Conservation (phyloP, 2,888 invertebrate genomes). For the Scrobipalpa costella region DNA sequence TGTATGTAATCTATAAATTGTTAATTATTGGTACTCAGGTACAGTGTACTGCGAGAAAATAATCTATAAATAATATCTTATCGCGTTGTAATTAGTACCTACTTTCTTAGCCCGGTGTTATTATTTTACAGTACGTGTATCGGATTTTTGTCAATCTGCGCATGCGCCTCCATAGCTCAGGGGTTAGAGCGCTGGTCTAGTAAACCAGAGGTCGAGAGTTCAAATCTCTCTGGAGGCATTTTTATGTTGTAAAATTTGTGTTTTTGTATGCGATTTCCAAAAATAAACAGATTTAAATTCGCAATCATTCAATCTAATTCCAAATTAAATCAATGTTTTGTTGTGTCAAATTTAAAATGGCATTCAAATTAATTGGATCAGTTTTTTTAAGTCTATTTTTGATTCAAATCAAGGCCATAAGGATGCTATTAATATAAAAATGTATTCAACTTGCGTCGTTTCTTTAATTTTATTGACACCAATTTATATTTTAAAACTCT, state of each 20-base stretch:
- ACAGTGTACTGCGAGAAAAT: too few species aligned
- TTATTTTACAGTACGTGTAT: neutral
- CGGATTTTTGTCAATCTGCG: neutral
- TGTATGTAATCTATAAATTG: too few species aligned
- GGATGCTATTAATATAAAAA: slow-evolving; percentile 7
- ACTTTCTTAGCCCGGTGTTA: too few species aligned
- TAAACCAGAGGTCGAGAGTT: slow-evolving; percentile 19
- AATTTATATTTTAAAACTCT: neutral
- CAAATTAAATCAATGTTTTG: too few species aligned
- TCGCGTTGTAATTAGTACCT: too few species aligned
- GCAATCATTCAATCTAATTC: neutral
- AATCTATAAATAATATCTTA: too few species aligned
- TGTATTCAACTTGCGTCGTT: neutral
- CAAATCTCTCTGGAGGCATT: slow-evolving; percentile 14
- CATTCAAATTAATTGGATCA: slow-evolving; percentile 6
- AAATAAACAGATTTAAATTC: neutral
- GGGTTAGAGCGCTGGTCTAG: slow-evolving; percentile 20
- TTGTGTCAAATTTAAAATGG: neutral
- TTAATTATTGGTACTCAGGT: too few species aligned
- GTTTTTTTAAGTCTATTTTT: neutral
- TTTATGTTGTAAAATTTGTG: neutral
- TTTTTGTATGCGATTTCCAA: neutral
- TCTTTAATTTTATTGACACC: neutral
- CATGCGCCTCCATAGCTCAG: slow-evolving; percentile 17
- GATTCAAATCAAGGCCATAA: slow-evolving; percentile 2